Percentiles rank a stretch among this genome's conserved stretches.
These are phyloP conservation scores for Prinia subflava DNA, from an alignment of 2,113 vertebrate species.

Conservation along the genomic window DNA sequence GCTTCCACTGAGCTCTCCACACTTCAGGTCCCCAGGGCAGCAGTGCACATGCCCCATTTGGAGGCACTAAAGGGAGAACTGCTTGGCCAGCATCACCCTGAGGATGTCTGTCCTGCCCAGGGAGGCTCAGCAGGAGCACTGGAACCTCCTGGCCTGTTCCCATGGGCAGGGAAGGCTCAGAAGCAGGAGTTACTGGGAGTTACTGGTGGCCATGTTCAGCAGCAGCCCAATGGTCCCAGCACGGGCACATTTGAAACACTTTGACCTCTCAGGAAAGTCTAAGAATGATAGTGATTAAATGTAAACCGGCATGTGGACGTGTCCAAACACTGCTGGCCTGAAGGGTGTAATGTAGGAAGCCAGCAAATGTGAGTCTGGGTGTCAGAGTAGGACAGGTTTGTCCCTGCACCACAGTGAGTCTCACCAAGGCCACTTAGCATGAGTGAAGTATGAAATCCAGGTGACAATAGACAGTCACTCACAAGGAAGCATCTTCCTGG, in stretches of 20 bases:
- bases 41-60: not conserved
- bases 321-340: not conserved
- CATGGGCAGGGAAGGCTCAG: not conserved
- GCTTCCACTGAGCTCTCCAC: not conserved
- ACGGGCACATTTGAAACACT: not conserved
- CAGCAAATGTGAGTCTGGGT: not conserved
- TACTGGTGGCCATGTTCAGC: not conserved
- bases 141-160: not conserved
- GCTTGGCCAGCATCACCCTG: fast-evolving
- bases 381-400: not conserved
- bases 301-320: not conserved
- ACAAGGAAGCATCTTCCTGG: slow-evolving; percentile 35
- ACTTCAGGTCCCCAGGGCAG: not conserved
- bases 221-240: not conserved
- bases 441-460: not conserved
- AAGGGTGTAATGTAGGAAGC: fast-evolving
- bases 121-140: not conserved
- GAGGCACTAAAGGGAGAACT: not conserved
- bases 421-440: not conserved
- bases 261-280: not conserved
- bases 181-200: not conserved
- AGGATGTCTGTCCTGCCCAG: not conserved
- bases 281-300: not conserved
- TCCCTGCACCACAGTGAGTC: not conserved
- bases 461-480: not conserved